Evolutionary conservation across 2,888 invertebrate species (phyloP).

Genomic region (Phalangium opilio): DNA sequence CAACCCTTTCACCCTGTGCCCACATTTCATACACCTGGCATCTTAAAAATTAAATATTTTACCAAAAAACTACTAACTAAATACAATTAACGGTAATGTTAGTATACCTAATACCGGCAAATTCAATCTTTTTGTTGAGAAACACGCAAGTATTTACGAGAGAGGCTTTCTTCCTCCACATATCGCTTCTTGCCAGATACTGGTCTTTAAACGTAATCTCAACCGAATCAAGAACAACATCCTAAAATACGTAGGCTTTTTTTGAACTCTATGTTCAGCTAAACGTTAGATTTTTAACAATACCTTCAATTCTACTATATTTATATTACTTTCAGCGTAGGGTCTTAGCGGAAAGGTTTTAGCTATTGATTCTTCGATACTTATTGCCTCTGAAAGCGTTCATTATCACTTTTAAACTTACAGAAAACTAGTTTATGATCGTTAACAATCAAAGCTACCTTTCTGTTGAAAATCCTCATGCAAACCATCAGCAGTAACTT

Average conservation of each 20-base stretch:
- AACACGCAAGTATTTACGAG: background rate
- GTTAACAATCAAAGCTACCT: slow-evolving; percentile 34
- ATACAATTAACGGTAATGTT: background rate
- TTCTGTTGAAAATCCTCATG: slow-evolving; percentile 59
- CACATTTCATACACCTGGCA: slow-evolving; percentile 77
- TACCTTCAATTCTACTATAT: slow-evolving; percentile 56
- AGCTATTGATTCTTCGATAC: slow-evolving; percentile 79
- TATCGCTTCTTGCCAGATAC: slow-evolving; percentile 93
- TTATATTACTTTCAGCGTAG: slow-evolving; percentile 76
- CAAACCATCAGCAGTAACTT: slow-evolving; percentile 48
- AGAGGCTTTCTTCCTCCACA: slow-evolving; percentile 92
- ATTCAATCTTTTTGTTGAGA: slow-evolving; percentile 85
- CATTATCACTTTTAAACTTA: no score
- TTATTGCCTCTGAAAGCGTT: slow-evolving; percentile 47
- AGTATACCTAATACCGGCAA: slow-evolving; percentile 45
- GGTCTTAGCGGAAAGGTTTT: slow-evolving; percentile 68
- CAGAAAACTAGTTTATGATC: no score
- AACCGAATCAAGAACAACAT: slow-evolving; percentile 81
- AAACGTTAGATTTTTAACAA: background rate
- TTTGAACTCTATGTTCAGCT: no score
- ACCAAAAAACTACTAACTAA: no score
- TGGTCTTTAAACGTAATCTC: slow-evolving; percentile 96
- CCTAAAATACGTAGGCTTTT: slow-evolving; percentile 22
- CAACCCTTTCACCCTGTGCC: slow-evolving; percentile 84
- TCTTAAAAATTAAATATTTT: slow-evolving; percentile 21